phyloP scores from a whole-genome alignment of 2,888 invertebrate species.

The Bombylius major region DNA sequence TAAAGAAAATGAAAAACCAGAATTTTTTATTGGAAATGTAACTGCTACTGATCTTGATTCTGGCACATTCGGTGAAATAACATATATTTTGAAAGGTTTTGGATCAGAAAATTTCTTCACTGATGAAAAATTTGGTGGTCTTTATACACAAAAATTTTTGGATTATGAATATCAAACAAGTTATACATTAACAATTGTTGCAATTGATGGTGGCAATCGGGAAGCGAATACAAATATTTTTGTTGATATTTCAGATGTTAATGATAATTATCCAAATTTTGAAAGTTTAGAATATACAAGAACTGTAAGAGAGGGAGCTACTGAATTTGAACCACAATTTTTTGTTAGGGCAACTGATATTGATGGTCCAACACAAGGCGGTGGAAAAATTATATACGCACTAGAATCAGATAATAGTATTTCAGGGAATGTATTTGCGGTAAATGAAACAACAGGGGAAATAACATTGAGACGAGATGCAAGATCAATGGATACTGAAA shows the following conservation, averaged over 20 bases:
- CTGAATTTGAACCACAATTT: slow-evolving; percentile 65
- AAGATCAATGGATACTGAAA: slow-evolving; percentile 58
- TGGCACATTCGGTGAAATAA: slow-evolving; percentile 55
- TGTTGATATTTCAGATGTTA: slow-evolving; percentile 59
- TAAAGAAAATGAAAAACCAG: slow-evolving; percentile 50
- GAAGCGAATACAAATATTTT: slow-evolving; percentile 57
- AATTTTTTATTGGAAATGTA: slow-evolving; percentile 50
- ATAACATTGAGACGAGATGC: slow-evolving; percentile 50
- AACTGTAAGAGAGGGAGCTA: slow-evolving; percentile 63
- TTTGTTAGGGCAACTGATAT: slow-evolving; percentile 64
- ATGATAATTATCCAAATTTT: slow-evolving; percentile 64
- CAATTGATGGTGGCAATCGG: slow-evolving; percentile 67
- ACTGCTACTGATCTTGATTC: slow-evolving; percentile 61
- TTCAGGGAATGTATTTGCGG: slow-evolving; percentile 47
- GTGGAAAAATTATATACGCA: slow-evolving; percentile 52
- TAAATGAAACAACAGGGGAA: slow-evolving; percentile 59
- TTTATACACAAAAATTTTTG: slow-evolving; percentile 50
- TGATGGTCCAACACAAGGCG: slow-evolving; percentile 61
- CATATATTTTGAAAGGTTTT: slow-evolving; percentile 63
- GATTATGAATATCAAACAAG: slow-evolving; percentile 72
- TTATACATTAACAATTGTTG: slow-evolving; percentile 67
- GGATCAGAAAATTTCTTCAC: slow-evolving; percentile 65
- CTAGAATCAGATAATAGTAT: slow-evolving; percentile 57
- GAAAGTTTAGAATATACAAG: slow-evolving; percentile 57
- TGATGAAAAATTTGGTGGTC: slow-evolving; percentile 50